phyloP scores from a whole-genome alignment of 2,113 vertebrate genomes.

The Lophius piscatorius region DNA sequence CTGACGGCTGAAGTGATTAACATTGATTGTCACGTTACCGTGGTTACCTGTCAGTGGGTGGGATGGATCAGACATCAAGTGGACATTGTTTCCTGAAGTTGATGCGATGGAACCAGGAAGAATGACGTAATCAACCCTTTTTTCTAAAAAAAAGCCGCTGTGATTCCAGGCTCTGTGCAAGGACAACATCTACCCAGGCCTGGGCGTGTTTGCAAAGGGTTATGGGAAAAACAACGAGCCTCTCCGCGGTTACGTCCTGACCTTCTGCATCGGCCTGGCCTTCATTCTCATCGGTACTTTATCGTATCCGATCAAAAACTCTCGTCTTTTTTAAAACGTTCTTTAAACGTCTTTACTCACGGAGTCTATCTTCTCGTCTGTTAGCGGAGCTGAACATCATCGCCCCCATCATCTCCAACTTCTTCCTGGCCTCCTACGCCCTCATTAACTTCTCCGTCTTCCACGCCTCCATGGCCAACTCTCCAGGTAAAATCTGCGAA shows the following conservation, averaged over 20 bases:
- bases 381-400: conserved; percentile 94
- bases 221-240: conserved; percentile 98
- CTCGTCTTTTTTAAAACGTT: background rate
- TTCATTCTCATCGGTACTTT: conserved; percentile 93
- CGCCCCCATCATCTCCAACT: conserved; percentile 98
- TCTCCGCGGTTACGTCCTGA: conserved; percentile 93
- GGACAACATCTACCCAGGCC: conserved; percentile 95
- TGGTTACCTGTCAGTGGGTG: too few species aligned
- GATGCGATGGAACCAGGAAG: too few species aligned
- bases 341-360: background rate
- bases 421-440: conserved; percentile 97
- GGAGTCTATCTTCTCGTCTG: background rate
- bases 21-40: too few species aligned
- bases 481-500: conserved; percentile 88
- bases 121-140: too few species aligned
- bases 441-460: conserved; percentile 99
- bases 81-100: too few species aligned
- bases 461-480: conserved; percentile 95
- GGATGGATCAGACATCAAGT: too few species aligned
- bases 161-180: conserved; percentile 90
- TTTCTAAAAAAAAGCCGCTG: too few species aligned
- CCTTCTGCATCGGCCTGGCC: conserved; percentile 94
- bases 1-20: too few species aligned
- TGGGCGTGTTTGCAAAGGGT: conserved; percentile 93
- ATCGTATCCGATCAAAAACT: background rate